Conservation (phyloP, 2,888 invertebrate species). For the Podabrus alpinus region DNA sequence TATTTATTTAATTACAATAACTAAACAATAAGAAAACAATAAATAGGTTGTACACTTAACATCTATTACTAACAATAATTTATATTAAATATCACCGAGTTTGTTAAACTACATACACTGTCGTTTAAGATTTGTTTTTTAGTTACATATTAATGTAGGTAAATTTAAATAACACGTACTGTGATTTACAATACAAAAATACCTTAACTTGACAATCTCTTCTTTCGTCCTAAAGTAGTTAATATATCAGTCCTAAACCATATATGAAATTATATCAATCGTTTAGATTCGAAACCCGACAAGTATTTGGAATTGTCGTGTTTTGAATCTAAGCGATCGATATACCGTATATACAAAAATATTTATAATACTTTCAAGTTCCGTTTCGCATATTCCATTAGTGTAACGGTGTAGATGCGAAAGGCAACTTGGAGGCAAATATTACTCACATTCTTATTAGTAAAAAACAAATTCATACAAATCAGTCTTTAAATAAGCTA, state of each 20-base stretch:
- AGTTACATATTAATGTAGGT: neutral
- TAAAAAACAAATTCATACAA: neutral
- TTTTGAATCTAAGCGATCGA: no score
- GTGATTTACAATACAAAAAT: neutral
- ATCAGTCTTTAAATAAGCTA: neutral
- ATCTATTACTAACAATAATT: neutral
- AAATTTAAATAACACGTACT: neutral
- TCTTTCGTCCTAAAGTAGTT: neutral
- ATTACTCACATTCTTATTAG: neutral
- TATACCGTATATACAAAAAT: neutral
- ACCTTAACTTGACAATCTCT: neutral
- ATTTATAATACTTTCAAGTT: neutral
- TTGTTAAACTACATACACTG: neutral
- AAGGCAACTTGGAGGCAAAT: neutral
- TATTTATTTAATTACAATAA: neutral
- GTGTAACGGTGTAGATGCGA: neutral
- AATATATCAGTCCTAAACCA: neutral
- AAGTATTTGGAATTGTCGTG: no score
- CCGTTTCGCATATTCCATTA: neutral
- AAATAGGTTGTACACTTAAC: neutral
- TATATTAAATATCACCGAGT: slow-evolving; percentile 3
- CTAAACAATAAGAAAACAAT: neutral
- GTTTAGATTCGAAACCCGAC: no score
- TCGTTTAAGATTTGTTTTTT: neutral
- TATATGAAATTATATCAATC: neutral